A percentile compares a stretch with the other conserved stretches of the same genome.
Evolutionary conservation across 2,113 vertebrate genomes (phyloP).

Genomic region (Grammomys surdaster): DNA sequence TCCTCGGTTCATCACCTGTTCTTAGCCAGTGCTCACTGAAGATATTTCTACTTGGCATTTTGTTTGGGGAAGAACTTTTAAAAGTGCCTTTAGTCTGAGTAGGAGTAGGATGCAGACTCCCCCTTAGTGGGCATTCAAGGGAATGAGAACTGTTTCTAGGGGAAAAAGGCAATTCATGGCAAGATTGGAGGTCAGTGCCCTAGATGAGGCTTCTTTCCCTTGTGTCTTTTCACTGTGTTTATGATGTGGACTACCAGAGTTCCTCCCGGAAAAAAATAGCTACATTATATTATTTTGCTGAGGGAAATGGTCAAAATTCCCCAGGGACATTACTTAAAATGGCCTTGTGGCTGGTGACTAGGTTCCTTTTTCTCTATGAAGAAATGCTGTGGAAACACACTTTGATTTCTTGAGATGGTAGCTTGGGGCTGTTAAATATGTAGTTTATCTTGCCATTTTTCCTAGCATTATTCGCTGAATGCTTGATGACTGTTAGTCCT

Average conservation of each 20-base stretch:
- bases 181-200: neutral
- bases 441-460: slow-evolving; percentile 1
- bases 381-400: neutral
- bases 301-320: slow-evolving; percentile 22
- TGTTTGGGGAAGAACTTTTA: slow-evolving; percentile 45
- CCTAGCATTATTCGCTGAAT: neutral
- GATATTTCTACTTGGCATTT: slow-evolving; percentile 26
- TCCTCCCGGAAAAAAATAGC: slow-evolving; percentile 21
- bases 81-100: slow-evolving; percentile 31
- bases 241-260: slow-evolving; percentile 27
- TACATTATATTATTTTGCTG: slow-evolving; percentile 48
- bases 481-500: neutral
- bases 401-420: slow-evolving; percentile 40
- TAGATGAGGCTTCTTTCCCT: slow-evolving; percentile 17
- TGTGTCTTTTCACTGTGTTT: slow-evolving; percentile 48
- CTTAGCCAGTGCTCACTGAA: slow-evolving; percentile 13
- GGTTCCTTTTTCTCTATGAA: slow-evolving; percentile 52
- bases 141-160: slow-evolving; percentile 44
- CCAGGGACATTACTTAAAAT: slow-evolving; percentile 53
- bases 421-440: slow-evolving; percentile 35
- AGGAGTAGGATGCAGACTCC: neutral
- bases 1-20: neutral
- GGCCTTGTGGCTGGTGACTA: neutral
- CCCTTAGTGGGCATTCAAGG: slow-evolving; percentile 18
- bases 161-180: slow-evolving; percentile 34